Evolutionary conservation across 2,888 invertebrate genomes (phyloP), one percentile per base, ranked within the genome.

Genomic region (Muschampia staudingeri): DNA sequence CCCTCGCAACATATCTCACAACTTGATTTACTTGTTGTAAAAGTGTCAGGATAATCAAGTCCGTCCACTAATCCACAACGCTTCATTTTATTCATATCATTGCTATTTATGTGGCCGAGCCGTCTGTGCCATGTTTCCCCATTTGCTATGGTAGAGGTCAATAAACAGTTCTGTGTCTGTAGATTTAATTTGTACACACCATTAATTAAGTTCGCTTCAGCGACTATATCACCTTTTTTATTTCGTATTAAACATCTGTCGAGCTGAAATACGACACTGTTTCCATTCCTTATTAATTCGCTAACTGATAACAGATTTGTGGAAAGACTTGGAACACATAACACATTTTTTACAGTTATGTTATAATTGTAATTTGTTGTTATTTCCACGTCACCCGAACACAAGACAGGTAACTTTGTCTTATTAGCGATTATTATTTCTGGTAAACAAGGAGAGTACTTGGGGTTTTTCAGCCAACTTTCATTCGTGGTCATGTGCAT

Each of bases 361-460:
- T 88, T 84, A 25, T 72, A 72, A 65, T 44, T 76, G 71, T 25
- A 12, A 19, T 37, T 37, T 40, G 52, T 78, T n/a, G 77, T 37
- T 37, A 78, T 52, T 19, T 70, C 12, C 7, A 78, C 16, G 5
- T 79, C 65, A 9, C 79, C 79, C 3, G 61, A 30, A 14, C 71
- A 65, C 9, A 81, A 37, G 5, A 89, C 88, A n/a, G 85, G 84
- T 14, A 90, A 76, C n/a, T 37, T 84, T 65, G 48, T 76, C 48
- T 86, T 69, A 40, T 90, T 87, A 52, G 89, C 89, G 14, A 88
- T 86, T 6, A 87, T 76, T 56, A 89, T 89, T 87, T 85, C 78
- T 2, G 70, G 40, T 48, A 67, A 69, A 48, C 67, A 86, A 81
- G 4, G 40, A 80, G 61, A 19, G n/a, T 75, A 61, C 30, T 65